These are phyloP conservation scores for Pachyrhynchus sulphureomaculatus DNA, from an alignment of 1,140 invertebrate genomes.

Conservation along the genomic window DNA sequence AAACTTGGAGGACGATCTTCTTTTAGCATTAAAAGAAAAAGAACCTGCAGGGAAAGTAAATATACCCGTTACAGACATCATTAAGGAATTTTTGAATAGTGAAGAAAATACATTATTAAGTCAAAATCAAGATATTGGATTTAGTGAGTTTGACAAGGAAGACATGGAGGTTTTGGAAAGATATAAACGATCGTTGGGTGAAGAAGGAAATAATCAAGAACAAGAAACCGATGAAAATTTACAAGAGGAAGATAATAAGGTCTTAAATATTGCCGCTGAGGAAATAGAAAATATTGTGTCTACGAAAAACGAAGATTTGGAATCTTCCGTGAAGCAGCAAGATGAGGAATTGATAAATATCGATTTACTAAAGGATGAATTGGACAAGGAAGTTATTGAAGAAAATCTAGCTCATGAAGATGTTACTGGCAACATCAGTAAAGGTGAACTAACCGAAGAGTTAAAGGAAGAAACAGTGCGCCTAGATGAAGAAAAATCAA, in stretches of 20 bases:
- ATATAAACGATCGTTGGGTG: neutral
- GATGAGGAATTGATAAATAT: neutral
- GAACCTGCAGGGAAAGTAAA: neutral
- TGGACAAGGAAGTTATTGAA: neutral
- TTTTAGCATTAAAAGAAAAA: conserved; percentile 7
- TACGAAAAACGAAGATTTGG: neutral
- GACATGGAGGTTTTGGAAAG: neutral
- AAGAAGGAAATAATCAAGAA: too few relatives aligned
- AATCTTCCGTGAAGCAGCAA: neutral
- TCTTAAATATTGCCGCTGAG: neutral
- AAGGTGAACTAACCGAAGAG: neutral
- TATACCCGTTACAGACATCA: neutral
- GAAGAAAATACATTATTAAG: neutral
- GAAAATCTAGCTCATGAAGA: neutral
- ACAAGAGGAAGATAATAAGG: neutral
- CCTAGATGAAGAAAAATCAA: too few relatives aligned
- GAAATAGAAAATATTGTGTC: neutral
- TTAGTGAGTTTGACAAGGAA: neutral
- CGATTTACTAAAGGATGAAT: neutral
- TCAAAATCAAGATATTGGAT: neutral
- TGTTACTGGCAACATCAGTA: too few relatives aligned
- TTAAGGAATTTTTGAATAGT: conserved; percentile 1
- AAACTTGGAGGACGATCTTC: conserved; percentile 39
- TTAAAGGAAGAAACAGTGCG: neutral
- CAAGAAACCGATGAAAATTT: neutral